Evolutionary conservation across 1,140 invertebrate species (phyloP), one percentile per base, ranked within the genome.

Genomic region (Temnothorax nylanderi): DNA sequence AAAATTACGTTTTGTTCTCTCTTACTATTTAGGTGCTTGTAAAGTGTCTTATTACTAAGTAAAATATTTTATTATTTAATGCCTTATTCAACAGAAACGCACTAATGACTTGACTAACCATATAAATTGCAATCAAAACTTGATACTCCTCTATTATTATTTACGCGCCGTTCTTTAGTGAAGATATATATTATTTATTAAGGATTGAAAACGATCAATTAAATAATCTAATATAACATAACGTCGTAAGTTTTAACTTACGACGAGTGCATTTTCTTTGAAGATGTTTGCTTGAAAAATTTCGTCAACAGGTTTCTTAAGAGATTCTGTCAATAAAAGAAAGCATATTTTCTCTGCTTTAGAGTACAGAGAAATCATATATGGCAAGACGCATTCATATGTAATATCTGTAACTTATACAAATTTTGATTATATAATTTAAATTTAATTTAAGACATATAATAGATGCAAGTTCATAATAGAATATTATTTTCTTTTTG

Each of bases 321-420:
- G 3, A 77, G 21, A 77, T 41, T 76, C 21, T 44, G 21, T 76
- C 11, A 72, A 51, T 26, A 49, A 71, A 71, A 49, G 26, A n/a
- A 49, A n/a, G 3, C 13, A 18, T 34, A 34, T 72, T 49, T 37
- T 21, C 18, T n/a, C 3, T 21, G 32, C 10, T 34, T 62, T 44
- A 47, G 13, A 62, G 3, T 47, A 4, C 8, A 32, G 34, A 76
- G 16, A 41, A 18, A 58, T 75, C 2, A 10, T 44, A 58, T 76
- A 44, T 76, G 5, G 8, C 3, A 58, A 21, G 10, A 75, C n/a
- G 37, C 41, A 41, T 44, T 8, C 26, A 3, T 56, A 54, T 49
- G 54, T 56, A 37, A 16, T 4, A 56, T 58, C 4, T 3, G 32
- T 37, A 37, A 64, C 2, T 64, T 64, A 64, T 16, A 64, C 16